Base-by-base conservation (phyloP, 2,113 vertebrate species). In the Osmerus eperlanus region DNA sequence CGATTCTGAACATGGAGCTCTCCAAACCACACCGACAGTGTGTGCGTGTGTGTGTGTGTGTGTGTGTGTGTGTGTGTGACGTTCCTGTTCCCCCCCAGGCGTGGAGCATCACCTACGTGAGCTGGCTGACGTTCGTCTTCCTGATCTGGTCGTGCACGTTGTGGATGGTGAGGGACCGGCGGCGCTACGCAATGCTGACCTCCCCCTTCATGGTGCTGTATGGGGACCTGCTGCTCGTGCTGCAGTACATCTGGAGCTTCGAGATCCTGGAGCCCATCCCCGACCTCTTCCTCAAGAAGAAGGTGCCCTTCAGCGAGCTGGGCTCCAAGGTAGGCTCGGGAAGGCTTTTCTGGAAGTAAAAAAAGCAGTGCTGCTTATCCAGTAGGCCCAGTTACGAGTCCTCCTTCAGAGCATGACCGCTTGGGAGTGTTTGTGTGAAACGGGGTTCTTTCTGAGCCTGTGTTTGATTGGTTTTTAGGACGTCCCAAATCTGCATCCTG, bases 21-120 rank as follows among this genome's bases (percentile, higher is more conserved):
- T 47, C 9, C 41, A 12, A 47, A 47, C 41, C 41, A 12, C 9
- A 5, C 41, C 2, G 36, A 41, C 36, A 41, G 36, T 9, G 36
- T 8, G 7, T 41, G 36, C 8, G 36, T 32, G 23, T 41, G 41
- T 47, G 53, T 47, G 41, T 28, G 25, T 28, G 25, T n/a, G n/a
- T n/a, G n/a, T n/a, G n/a, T n/a, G 19, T 66, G 12, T 51, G 41
- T 68, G 53, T 47, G 41, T 28, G 25, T 28, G 25, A 2, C 25
- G 6, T 55, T 15, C 29, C 23, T 63, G 70, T 71, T 73, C 9
- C 9, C 25, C 19, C 36, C 29, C 80, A 99, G 97, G 95, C 94
- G 0, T 99, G 97, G 97, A 99, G 97, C 85, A 99, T 98, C 87
- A 99, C 97, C 0, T 98, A 98, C n/a, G 94, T 98, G 83, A 98